These are phyloP conservation scores for Torymus auratus DNA, from an alignment of 2,888 invertebrate genomes.

Conservation along the genomic window DNA sequence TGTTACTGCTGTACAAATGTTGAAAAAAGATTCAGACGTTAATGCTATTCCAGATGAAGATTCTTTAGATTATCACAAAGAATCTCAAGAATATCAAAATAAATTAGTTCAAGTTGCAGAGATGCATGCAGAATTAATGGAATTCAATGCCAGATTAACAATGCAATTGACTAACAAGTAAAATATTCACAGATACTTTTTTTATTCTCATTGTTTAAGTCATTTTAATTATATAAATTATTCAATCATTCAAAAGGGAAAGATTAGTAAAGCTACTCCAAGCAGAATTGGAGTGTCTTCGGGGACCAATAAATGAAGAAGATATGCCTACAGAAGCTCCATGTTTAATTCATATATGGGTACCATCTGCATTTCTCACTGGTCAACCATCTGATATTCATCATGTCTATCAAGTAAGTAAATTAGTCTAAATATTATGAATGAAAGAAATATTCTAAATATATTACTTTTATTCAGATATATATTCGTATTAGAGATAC, in stretches of 20 bases:
- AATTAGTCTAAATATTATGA: neutral
- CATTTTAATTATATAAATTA: constrained; percentile 1
- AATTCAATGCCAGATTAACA: constrained; percentile 91
- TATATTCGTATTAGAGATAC: constrained; percentile 89
- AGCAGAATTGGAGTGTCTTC: constrained; percentile 82
- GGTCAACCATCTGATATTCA: constrained; percentile 86
- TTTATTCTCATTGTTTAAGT: neutral
- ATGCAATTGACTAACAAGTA: constrained; percentile 80
- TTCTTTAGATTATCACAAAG: constrained; percentile 79
- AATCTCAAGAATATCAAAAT: constrained; percentile 88
- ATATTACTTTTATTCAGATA: constrained; percentile 78
- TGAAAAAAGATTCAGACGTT: constrained; percentile 80
- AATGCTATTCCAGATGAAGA: constrained; percentile 71
- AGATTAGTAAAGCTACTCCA: constrained; percentile 80
- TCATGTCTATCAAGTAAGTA: constrained; percentile 91
- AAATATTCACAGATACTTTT: constrained; percentile 29
- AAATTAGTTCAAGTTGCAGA: constrained; percentile 95
- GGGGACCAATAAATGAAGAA: constrained; percentile 81
- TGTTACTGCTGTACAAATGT: constrained; percentile 91
- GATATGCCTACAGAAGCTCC: constrained; percentile 73
- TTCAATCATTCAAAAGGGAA: constrained; percentile 77
- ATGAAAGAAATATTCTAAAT: neutral
- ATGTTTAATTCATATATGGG: constrained; percentile 88
- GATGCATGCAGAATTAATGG: constrained; percentile 96
- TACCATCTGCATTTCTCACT: constrained; percentile 90